These are phyloP conservation scores for Daboia siamensis DNA, from an alignment of 2,113 vertebrate species.

Conservation along the genomic window DNA sequence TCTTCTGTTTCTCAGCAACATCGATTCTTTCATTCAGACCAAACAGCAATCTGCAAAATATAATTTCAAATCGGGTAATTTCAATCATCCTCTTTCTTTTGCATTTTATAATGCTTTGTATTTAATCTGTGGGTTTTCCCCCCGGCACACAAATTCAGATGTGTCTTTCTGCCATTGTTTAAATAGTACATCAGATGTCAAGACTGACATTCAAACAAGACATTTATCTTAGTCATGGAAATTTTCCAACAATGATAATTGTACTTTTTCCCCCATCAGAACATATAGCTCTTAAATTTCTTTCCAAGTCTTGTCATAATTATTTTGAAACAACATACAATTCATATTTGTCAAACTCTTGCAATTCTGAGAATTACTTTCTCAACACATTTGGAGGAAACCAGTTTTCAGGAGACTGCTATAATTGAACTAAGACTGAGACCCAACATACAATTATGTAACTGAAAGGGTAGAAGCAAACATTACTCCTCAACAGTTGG, in stretches of 20 bases:
- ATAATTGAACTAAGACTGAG: not conserved
- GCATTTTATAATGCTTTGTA: not conserved
- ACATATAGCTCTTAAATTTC: not conserved
- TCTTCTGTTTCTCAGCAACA: not conserved
- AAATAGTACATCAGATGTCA: not conserved
- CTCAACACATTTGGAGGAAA: not conserved
- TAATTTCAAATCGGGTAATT: not conserved
- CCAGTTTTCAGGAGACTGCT: not conserved
- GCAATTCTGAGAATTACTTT: not conserved
- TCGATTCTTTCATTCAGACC: not conserved
- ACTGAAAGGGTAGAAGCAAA: not conserved
- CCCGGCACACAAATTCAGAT: not conserved
- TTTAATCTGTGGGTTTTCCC: not conserved
- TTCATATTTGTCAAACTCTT: not conserved
- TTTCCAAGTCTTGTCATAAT: not conserved
- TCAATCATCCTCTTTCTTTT: not conserved
- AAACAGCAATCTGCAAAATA: not conserved
- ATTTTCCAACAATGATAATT: not conserved
- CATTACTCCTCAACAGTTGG: not conserved
- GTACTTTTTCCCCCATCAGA: not conserved
- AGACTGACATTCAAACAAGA: not conserved
- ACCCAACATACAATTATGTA: not conserved
- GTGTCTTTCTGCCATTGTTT: not conserved
- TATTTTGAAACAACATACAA: not conserved
- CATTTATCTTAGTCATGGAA: not conserved